Conservation (phyloP, 2,113 vertebrate species). For the Microcebus griseorufus region DNA sequence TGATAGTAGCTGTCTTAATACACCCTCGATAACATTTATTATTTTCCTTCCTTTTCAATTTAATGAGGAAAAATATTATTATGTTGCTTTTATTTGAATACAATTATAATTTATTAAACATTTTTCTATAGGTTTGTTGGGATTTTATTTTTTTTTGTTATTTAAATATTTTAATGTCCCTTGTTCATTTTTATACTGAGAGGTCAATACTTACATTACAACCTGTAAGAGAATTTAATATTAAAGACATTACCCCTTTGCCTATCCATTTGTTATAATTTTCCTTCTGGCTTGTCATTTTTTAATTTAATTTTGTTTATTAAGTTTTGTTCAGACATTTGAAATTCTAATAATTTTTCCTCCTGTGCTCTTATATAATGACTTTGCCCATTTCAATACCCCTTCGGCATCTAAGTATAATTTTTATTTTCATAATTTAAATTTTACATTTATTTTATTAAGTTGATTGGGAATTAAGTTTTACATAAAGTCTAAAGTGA, state of each 20-base stretch:
- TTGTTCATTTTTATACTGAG: background rate
- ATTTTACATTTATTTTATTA: background rate
- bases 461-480: background rate
- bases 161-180: background rate
- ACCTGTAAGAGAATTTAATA: background rate
- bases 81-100: background rate
- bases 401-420: background rate
- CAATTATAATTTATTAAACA: background rate
- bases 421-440: background rate
- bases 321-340: background rate
- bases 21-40: background rate
- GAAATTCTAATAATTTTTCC: background rate
- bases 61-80: background rate
- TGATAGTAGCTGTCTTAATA: background rate
- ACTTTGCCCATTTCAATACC: background rate
- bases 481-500: background rate
- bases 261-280: background rate
- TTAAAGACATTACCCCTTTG: background rate
- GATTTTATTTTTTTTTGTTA: background rate
- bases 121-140: background rate
- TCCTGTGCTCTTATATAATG: background rate
- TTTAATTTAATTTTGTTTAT: background rate
- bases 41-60: background rate
- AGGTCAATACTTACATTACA: background rate
- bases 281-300: background rate